phyloP scores from a whole-genome alignment of 2,888 invertebrate species.

The Rhagonycha fulva region DNA sequence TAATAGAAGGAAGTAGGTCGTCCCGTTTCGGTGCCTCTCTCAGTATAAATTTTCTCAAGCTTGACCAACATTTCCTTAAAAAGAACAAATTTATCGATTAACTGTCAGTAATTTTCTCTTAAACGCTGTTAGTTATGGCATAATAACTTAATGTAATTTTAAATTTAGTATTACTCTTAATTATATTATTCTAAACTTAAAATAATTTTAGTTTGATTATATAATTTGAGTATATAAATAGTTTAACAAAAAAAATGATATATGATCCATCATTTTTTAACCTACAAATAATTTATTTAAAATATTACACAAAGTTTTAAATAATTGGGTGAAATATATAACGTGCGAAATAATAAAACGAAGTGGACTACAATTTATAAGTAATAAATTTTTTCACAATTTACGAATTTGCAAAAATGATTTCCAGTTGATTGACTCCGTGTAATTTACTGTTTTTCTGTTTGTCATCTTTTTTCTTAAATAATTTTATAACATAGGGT shows the following conservation, averaged over 20 bases:
- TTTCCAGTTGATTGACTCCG: too few relatives aligned
- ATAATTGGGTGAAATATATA: not conserved
- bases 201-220: not conserved
- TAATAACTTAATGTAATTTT: not conserved
- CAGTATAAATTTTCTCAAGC: constrained; percentile 13
- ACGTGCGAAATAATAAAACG: too few relatives aligned
- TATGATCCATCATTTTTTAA: too few relatives aligned
- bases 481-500: too few relatives aligned
- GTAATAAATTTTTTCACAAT: too few relatives aligned
- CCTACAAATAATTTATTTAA: not conserved
- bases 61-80: constrained; percentile 1
- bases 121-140: not conserved
- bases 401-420: too few relatives aligned
- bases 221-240: not conserved
- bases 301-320: not conserved
- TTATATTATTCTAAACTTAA: not conserved
- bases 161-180: not conserved
- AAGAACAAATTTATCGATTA: not conserved
- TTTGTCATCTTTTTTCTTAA: too few relatives aligned
- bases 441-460: too few relatives aligned
- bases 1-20: constrained; percentile 14
- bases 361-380: too few relatives aligned
- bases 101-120: not conserved
- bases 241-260: not conserved
- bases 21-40: constrained; percentile 12